These are phyloP conservation scores for Palythoa grandis DNA, from an alignment of 92 coral and sea anemone species.

Conservation along the genomic window DNA sequence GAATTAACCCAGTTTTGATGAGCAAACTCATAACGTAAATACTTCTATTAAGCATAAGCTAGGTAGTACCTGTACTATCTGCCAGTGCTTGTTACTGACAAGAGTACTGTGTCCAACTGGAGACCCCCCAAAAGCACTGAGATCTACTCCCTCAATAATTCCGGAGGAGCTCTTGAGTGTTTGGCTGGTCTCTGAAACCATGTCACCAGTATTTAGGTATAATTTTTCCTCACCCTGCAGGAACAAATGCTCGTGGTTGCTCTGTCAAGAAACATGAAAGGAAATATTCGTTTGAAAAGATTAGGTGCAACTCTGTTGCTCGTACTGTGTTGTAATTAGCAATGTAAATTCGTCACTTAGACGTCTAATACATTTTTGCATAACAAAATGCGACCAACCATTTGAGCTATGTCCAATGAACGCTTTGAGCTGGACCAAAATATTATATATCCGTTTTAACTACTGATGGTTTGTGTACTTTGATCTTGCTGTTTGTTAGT, in stretches of 20 bases:
- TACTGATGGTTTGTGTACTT: no score
- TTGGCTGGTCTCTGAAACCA: conserved; percentile 84
- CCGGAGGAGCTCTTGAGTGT: conserved; percentile 44
- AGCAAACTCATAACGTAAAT: no score
- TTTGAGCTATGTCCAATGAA: no score
- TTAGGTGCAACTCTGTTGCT: no score
- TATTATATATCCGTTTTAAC: no score
- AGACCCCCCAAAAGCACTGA: conserved; percentile 62
- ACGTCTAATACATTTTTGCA: no score
- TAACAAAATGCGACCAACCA: no score
- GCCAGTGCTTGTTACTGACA: conserved; percentile 97
- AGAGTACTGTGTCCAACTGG: conserved; percentile 83
- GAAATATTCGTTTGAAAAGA: background rate
- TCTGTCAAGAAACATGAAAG: conserved; percentile 51
- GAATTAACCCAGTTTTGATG: no score
- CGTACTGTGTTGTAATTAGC: background rate
- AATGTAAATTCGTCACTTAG: no score
- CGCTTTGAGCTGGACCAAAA: no score
- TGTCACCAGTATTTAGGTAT: conserved; percentile 93
- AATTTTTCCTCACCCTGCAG: conserved; percentile 93
- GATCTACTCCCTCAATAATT: conserved; percentile 61
- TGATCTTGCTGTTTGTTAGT: no score
- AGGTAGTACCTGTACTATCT: conserved; percentile 77
- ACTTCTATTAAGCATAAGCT: no score
- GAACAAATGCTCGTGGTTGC: conserved; percentile 93